phyloP scores from a whole-genome alignment of 2,888 invertebrate species.

The Piscicola geometra region DNA sequence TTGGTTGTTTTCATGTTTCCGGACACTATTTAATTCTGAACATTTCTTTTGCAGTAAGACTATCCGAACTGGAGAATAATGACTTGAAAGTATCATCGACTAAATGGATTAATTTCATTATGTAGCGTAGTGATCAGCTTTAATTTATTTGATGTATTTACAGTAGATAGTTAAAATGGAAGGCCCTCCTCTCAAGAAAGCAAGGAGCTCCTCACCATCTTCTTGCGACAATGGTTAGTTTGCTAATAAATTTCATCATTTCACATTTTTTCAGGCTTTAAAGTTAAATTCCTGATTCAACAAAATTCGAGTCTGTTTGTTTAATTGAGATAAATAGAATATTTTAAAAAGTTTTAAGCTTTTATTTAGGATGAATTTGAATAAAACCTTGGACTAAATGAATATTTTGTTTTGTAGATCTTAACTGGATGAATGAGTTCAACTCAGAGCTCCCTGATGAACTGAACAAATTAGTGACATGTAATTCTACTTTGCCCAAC shows the following conservation, averaged over 20 bases:
- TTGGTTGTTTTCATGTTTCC: neutral
- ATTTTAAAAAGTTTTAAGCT: neutral
- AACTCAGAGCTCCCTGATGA: constrained; percentile 41
- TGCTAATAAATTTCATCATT: neutral
- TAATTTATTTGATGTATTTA: constrained; percentile 19
- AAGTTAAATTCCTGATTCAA: too few relatives aligned
- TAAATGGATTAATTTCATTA: constrained; percentile 14
- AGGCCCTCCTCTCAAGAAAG: constrained; percentile 37
- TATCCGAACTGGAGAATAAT: neutral
- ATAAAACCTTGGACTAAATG: too few relatives aligned
- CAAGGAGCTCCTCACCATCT: constrained; percentile 34
- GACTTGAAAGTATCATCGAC: constrained; percentile 11
- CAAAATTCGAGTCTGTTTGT: too few relatives aligned
- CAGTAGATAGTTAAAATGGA: constrained; percentile 26
- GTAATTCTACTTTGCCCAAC: neutral
- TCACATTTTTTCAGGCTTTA: too few relatives aligned
- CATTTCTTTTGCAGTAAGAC: neutral
- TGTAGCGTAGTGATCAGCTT: neutral
- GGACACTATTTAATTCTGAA: neutral
- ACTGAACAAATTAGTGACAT: constrained; percentile 34
- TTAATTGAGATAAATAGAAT: too few relatives aligned
- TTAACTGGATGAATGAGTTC: constrained; percentile 36
- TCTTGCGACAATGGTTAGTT: constrained; percentile 29
- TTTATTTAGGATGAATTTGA: constrained; percentile 4
- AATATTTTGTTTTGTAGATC: constrained; percentile 29